Percentiles rank a stretch among this genome's conserved stretches.
Evolutionary conservation across 1,140 invertebrate species (phyloP).

Genomic region (Anastrepha ludens): DNA sequence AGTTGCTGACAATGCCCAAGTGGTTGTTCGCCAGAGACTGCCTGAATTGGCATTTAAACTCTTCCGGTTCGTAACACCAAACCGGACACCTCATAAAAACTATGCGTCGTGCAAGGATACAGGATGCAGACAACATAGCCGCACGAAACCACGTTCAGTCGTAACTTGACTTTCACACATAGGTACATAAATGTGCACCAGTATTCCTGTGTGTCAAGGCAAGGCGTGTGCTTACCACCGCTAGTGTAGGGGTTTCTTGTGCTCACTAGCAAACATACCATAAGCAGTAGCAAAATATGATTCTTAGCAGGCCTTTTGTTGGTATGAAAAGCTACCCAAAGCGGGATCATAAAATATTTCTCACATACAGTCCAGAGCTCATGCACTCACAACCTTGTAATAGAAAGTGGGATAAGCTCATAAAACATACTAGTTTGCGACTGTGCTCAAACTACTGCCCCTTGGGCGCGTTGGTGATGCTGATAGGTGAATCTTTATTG

Average conservation of each 20-base stretch:
- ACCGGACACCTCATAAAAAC: constrained; percentile 53
- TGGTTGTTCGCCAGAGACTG: neutral
- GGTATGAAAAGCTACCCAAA: neutral
- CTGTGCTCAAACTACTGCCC: no score
- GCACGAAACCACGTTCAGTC: neutral
- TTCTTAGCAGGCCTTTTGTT: neutral
- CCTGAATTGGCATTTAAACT: constrained; percentile 44
- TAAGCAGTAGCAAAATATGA: neutral
- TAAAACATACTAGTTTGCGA: no score
- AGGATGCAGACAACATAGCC: neutral
- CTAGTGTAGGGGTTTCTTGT: neutral
- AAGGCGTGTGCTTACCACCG: neutral
- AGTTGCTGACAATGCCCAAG: constrained; percentile 10
- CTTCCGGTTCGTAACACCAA: constrained; percentile 54
- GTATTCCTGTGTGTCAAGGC: neutral
- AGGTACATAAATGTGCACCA: neutral
- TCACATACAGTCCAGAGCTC: neutral
- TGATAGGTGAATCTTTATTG: no score
- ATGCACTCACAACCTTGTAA: neutral
- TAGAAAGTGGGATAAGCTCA: neutral
- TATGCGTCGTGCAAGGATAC: constrained; percentile 1
- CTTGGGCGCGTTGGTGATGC: no score
- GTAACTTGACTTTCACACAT: neutral
- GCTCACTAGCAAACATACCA: neutral
- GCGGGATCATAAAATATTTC: constrained; percentile 1